These are phyloP conservation scores for Periophthalmus magnuspinnatus DNA, from an alignment of 2,797 vertebrate genomes.

Conservation along the genomic window DNA sequence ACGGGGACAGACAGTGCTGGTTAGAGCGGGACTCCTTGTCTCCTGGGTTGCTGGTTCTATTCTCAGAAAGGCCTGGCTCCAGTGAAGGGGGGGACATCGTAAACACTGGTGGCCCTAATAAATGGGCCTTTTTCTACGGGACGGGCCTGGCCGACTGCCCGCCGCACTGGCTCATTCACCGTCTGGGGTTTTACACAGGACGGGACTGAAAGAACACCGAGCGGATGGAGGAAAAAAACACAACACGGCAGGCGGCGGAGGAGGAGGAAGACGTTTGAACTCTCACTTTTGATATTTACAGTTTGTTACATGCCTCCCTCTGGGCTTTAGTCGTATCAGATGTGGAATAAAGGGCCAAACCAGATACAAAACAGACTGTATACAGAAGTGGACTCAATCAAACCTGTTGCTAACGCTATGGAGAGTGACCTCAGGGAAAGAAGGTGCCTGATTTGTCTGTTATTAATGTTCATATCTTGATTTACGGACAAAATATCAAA, in stretches of 20 bases:
- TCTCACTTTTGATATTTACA: constrained; percentile 44
- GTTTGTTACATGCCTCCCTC: constrained; percentile 52
- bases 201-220: constrained; percentile 39
- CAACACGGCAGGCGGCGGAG: constrained; percentile 3
- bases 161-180: constrained; percentile 30
- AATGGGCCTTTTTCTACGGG: constrained; percentile 33
- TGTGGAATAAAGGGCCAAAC: constrained; percentile 14
- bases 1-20: constrained; percentile 44
- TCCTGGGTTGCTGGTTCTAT: constrained; percentile 45
- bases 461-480: too few relatives aligned
- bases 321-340: constrained; percentile 46
- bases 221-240: background rate
- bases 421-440: too few relatives aligned
- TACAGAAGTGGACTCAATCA: too few relatives aligned
- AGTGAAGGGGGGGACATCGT: constrained; percentile 28
- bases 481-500: too few relatives aligned
- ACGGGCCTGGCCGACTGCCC: constrained; percentile 22
- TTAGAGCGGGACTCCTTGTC: constrained; percentile 48
- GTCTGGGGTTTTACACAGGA: constrained; percentile 16
- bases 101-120: constrained; percentile 53
- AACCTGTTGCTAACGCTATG: too few relatives aligned
- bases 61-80: constrained; percentile 42
- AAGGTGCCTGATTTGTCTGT: too few relatives aligned
- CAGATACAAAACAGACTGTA: too few relatives aligned
- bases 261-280: constrained; percentile 5